These are phyloP conservation scores for Cheilosia soror DNA, from an alignment of 2,888 invertebrate species.

Conservation along the genomic window DNA sequence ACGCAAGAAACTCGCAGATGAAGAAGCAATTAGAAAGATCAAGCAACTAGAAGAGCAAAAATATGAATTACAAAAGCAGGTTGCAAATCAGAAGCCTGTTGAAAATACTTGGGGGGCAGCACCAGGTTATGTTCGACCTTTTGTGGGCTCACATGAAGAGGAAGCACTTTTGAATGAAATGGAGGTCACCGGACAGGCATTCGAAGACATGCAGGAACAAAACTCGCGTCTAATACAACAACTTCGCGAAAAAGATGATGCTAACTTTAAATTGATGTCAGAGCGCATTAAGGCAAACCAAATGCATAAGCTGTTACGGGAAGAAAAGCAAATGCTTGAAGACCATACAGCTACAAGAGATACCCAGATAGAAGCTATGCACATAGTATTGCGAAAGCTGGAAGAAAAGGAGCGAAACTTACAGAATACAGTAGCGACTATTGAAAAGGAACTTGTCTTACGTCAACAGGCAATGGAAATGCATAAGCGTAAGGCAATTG, in stretches of 20 bases:
- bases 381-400: conserved; percentile 95
- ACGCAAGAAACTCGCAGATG: conserved; percentile 95
- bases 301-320: conserved; percentile 95
- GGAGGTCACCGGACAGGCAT: conserved; percentile 99
- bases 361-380: conserved; percentile 96
- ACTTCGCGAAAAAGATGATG: conserved; percentile 97
- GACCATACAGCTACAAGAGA: conserved; percentile 94
- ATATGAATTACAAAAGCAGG: conserved; percentile 95
- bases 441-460: conserved; percentile 96
- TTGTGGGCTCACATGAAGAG: conserved; percentile 93
- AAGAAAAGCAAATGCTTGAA: conserved; percentile 96
- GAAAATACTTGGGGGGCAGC: conserved; percentile 80
- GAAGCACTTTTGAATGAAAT: conserved; percentile 98
- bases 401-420: conserved; percentile 98
- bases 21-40: conserved; percentile 96
- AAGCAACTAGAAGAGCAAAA: conserved; percentile 97
- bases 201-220: conserved; percentile 99
- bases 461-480: conserved; percentile 98
- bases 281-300: conserved; percentile 98
- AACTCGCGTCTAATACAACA: conserved; percentile 97
- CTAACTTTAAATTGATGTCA: conserved; percentile 99
- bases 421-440: conserved; percentile 95
- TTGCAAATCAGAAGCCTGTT: conserved; percentile 92
- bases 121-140: conserved; percentile 86
- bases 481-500: conserved; percentile 98